Evolutionary conservation across 92 coral and sea anemone species (phyloP).

Genomic region (Bergia puertoricense): DNA sequence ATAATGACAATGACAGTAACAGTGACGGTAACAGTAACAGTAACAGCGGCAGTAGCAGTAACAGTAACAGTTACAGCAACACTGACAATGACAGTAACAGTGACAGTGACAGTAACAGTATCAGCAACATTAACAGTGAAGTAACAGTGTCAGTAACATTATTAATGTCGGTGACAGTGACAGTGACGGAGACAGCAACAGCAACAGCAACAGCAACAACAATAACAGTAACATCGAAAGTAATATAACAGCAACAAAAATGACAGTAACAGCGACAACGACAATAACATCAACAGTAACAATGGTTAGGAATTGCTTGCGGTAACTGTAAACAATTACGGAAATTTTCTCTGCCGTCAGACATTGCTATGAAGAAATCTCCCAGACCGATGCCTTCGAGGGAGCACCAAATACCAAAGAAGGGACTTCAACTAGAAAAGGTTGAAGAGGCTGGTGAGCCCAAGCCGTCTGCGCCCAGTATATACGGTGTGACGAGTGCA

Average conservation of each 20-base stretch:
- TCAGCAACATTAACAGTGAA: not conserved
- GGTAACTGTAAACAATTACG: not conserved
- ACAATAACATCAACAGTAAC: not conserved
- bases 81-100: not conserved
- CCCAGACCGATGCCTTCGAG: not conserved
- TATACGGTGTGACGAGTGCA: slow-evolving; percentile 74
- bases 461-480: slow-evolving; percentile 39
- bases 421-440: slow-evolving; percentile 9
- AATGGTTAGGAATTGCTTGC: no score
- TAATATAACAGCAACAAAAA: not conserved
- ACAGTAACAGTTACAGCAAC: not conserved
- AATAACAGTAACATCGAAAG: not conserved
- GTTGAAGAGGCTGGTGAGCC: slow-evolving; percentile 18
- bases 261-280: not conserved
- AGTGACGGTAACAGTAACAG: not conserved
- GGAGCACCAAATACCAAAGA: slow-evolving; percentile 24
- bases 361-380: slow-evolving; percentile 14
- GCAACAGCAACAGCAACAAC: not conserved
- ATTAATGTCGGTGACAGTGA: not conserved
- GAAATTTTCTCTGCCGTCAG: not conserved
- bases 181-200: not conserved
- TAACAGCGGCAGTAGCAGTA: not conserved
- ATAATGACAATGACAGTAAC: not conserved
- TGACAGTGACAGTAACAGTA: not conserved
- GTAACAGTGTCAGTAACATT: not conserved